Conservation (phyloP, 92 coral and sea anemone species). For the Umimayanthus chanpuru region DNA sequence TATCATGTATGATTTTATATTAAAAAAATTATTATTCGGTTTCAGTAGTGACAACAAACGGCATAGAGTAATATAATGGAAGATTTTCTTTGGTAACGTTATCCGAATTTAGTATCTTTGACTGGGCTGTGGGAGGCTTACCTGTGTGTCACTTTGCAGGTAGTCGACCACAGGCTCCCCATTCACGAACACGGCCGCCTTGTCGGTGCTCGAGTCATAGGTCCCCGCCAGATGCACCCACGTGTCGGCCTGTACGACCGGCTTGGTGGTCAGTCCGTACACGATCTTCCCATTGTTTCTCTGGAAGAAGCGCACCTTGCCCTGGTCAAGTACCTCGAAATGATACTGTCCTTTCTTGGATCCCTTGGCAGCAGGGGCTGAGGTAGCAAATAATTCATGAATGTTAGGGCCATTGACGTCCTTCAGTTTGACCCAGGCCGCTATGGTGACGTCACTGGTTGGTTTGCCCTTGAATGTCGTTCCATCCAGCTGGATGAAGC, state of each 20-base stretch:
- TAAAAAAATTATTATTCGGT: too few species aligned
- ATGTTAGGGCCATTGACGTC: slow-evolving; percentile 69
- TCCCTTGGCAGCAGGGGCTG: slow-evolving; percentile 49
- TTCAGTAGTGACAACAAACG: too few species aligned
- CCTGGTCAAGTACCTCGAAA: slow-evolving; percentile 76
- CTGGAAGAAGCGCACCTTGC: slow-evolving; percentile 89
- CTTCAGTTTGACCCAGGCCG: slow-evolving; percentile 82
- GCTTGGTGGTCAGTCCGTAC: slow-evolving; percentile 76
- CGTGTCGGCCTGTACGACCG: slow-evolving; percentile 66
- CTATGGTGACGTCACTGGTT: slow-evolving; percentile 75
- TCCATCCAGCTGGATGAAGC: slow-evolving; percentile 82
- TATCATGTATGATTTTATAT: too few species aligned
- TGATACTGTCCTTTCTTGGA: slow-evolving; percentile 77
- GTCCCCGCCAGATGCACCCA: slow-evolving; percentile 87
- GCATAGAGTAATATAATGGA: too few species aligned
- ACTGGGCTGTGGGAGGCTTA: not conserved
- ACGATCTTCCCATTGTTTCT: slow-evolving; percentile 79
- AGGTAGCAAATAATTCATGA: slow-evolving; percentile 74
- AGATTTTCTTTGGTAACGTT: too few species aligned
- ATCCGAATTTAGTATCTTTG: too few species aligned
- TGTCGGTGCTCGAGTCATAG: slow-evolving; percentile 73
- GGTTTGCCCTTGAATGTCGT: slow-evolving; percentile 81
- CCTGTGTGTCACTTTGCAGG: slow-evolving; percentile 70
- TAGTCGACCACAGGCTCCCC: slow-evolving; percentile 77
- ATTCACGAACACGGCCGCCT: slow-evolving; percentile 71